Evolutionary conservation across 2,797 vertebrate genomes (phyloP).

Genomic region (Chelon auratus): DNA sequence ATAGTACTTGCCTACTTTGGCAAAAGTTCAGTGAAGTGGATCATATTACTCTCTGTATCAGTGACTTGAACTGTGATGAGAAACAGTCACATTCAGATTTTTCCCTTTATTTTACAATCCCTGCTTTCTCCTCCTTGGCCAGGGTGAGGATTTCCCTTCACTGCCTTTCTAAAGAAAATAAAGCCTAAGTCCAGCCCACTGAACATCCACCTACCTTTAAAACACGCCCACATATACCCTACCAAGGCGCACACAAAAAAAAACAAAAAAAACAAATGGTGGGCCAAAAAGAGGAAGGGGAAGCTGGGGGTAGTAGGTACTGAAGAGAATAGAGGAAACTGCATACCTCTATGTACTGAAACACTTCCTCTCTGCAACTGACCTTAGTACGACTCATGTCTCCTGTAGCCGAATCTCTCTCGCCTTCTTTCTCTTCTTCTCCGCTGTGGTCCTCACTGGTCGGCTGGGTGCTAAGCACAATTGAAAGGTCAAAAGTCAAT

Average conservation of each 20-base stretch:
- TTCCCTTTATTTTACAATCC: conserved; percentile 1
- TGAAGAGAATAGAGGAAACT: conserved; percentile 65
- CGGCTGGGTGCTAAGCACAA: conserved; percentile 74
- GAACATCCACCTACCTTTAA: conserved; percentile 14
- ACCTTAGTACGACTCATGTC: conserved; percentile 83
- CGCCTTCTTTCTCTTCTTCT: conserved; percentile 29
- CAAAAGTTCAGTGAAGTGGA: conserved; percentile 16
- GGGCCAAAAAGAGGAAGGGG: conserved; percentile 60
- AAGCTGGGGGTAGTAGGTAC: conserved; percentile 28
- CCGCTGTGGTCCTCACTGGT: conserved; percentile 39
- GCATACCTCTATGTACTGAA: conserved; percentile 14
- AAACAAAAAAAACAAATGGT: neutral
- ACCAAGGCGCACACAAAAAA: neutral
- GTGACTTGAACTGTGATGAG: neutral
- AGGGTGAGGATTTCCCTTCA: neutral
- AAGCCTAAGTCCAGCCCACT: conserved; percentile 2
- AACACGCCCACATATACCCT: conserved; percentile 9
- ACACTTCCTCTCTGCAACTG: conserved; percentile 73
- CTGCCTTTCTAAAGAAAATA: conserved; percentile 1
- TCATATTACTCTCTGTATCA: conserved; percentile 5
- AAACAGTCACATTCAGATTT: neutral
- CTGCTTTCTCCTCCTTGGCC: neutral
- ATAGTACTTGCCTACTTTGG: conserved; percentile 42
- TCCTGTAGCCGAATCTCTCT: conserved; percentile 51
- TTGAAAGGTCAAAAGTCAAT: conserved; percentile 51